These are phyloP conservation scores for Enteromius paludinosus DNA, from an alignment of 2,797 vertebrate genomes.

Conservation along the genomic window DNA sequence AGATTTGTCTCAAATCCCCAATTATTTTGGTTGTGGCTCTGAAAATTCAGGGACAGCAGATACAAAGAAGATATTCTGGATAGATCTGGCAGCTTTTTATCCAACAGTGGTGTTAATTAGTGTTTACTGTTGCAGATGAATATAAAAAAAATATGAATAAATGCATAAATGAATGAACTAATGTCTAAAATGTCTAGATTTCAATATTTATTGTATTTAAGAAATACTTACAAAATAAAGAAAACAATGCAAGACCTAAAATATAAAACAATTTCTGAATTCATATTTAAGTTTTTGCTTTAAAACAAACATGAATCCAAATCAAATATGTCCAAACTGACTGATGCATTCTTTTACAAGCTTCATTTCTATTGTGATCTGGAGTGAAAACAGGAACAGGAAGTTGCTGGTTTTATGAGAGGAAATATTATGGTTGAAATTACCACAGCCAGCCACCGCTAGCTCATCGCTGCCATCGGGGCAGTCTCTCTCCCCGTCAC, in stretches of 20 bases:
- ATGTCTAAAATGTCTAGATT: too few relatives aligned
- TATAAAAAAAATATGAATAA: neutral
- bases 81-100: neutral
- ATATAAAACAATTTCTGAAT: neutral
- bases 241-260: neutral
- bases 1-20: neutral
- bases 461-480: slow-evolving; percentile 95
- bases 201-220: too few relatives aligned
- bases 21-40: neutral
- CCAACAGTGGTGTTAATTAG: neutral
- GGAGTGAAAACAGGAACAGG: neutral
- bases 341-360: neutral
- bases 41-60: neutral
- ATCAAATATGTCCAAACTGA: neutral
- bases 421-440: neutral
- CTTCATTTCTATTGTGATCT: too few relatives aligned
- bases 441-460: slow-evolving; percentile 93
- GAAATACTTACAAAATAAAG: too few relatives aligned
- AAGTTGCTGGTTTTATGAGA: neutral
- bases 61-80: neutral
- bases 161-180: too few relatives aligned
- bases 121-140: neutral
- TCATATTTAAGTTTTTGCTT: too few relatives aligned
- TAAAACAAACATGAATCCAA: neutral
- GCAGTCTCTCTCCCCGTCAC: slow-evolving; percentile 95